Conservation (phyloP, 2,113 vertebrate genomes). For the Heterotilapia buettikoferi region DNA sequence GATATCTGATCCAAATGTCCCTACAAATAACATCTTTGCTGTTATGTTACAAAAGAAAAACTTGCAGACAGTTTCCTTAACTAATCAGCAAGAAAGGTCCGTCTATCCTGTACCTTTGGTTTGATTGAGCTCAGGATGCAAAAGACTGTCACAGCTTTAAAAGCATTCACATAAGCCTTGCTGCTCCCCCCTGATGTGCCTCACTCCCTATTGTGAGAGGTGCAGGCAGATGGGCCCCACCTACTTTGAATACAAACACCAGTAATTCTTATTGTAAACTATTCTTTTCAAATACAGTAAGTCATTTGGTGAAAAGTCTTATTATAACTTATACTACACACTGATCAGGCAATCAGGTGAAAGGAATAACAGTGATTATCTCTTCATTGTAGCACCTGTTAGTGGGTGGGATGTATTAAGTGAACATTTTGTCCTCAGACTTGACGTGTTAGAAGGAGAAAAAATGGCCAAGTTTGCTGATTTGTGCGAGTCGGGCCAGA, state of each 20-base stretch:
- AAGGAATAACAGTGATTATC: not conserved
- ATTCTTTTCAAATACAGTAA: not conserved
- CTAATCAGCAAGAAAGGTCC: not conserved
- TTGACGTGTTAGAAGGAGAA: not conserved
- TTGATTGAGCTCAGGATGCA: not conserved
- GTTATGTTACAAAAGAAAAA: not conserved
- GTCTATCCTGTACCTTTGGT: not conserved
- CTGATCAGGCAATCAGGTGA: not conserved
- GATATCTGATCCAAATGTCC: not conserved
- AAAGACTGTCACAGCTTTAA: not conserved
- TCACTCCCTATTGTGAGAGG: not conserved
- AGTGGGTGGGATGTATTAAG: not conserved
- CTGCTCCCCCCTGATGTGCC: not conserved
- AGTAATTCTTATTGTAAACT: not conserved
- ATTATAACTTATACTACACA: not conserved
- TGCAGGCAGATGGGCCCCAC: not conserved
- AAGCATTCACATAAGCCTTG: not conserved
- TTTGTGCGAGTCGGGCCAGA: not conserved
- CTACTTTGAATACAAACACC: not conserved
- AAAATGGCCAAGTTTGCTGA: rapidly evolving
- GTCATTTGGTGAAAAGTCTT: not conserved
- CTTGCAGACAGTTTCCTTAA: not conserved
- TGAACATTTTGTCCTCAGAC: not conserved
- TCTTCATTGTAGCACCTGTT: not conserved
- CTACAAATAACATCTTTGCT: not conserved